A percentile compares a stretch with the other conserved stretches of the same genome.
Evolutionary conservation across 2,888 invertebrate species (phyloP).

Genomic region (Maniola hyperantus): DNA sequence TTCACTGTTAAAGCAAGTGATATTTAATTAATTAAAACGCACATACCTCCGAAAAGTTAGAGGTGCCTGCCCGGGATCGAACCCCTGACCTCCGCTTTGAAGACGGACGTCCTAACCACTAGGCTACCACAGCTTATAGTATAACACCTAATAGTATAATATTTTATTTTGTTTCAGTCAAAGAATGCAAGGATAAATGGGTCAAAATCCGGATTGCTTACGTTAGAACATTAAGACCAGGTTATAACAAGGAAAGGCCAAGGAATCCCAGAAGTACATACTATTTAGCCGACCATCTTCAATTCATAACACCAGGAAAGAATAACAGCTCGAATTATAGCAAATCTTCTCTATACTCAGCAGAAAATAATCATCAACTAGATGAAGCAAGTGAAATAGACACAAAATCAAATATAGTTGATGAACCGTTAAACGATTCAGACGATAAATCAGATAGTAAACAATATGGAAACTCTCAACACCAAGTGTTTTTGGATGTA

Average conservation of each 20-base stretch:
- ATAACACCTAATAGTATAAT: too few species aligned
- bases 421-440: neutral
- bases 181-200: slow-evolving; percentile 17
- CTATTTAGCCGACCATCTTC: slow-evolving; percentile 13
- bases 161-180: slow-evolving; percentile 10
- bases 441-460: neutral
- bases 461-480: neutral
- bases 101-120: too few species aligned
- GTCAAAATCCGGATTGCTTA: slow-evolving; percentile 23
- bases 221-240: slow-evolving; percentile 17
- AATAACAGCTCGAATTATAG: neutral
- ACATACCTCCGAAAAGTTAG: too few species aligned
- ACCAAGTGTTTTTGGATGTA: neutral
- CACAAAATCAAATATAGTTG: neutral
- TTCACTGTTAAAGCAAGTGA: too few species aligned
- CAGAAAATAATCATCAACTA: neutral
- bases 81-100: too few species aligned
- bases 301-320: slow-evolving; percentile 14
- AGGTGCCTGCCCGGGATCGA: too few species aligned
- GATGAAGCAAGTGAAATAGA: neutral
- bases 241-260: neutral
- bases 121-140: too few species aligned
- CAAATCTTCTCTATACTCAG: neutral
- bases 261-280: neutral
- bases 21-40: too few species aligned